Percentiles rank a stretch among this genome's conserved stretches.
Evolutionary conservation across 2,888 invertebrate genomes (phyloP).

Genomic region (Palloptera scutellata): DNA sequence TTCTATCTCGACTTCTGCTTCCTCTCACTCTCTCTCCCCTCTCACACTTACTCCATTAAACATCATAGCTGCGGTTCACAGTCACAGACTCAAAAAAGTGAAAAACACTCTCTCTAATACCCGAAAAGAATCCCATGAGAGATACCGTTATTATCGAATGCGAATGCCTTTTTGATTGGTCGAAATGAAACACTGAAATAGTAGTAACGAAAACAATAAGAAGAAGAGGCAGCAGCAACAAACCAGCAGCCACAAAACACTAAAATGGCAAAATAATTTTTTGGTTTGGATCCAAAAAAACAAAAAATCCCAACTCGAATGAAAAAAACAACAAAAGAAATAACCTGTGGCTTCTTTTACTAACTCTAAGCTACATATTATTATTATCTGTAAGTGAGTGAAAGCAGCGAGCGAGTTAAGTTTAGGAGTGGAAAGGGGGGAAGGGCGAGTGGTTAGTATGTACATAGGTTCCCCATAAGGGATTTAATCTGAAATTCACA

Average conservation of each 20-base stretch:
- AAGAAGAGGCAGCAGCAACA: too few species aligned
- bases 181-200: not conserved
- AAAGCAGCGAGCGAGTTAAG: too few species aligned
- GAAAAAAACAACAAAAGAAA: conserved; percentile 5
- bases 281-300: conserved; percentile 23
- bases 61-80: not conserved
- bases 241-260: too few species aligned
- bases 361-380: too few species aligned
- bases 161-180: conserved; percentile 19
- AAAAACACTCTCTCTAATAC: not conserved
- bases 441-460: too few species aligned
- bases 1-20: too few species aligned
- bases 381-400: too few species aligned
- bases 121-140: not conserved
- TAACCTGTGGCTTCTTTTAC: conserved; percentile 26
- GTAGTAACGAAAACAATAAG: not conserved
- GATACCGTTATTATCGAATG: conserved; percentile 19
- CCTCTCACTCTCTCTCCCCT: too few species aligned
- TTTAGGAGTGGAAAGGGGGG: too few species aligned
- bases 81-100: not conserved
- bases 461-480: too few species aligned
- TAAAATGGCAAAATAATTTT: conserved; percentile 14
- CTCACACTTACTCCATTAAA: not conserved
- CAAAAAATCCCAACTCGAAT: not conserved
- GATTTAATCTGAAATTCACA: too few species aligned